phyloP scores from a whole-genome alignment of 2,888 invertebrate genomes.

The Dioctria rufipes region DNA sequence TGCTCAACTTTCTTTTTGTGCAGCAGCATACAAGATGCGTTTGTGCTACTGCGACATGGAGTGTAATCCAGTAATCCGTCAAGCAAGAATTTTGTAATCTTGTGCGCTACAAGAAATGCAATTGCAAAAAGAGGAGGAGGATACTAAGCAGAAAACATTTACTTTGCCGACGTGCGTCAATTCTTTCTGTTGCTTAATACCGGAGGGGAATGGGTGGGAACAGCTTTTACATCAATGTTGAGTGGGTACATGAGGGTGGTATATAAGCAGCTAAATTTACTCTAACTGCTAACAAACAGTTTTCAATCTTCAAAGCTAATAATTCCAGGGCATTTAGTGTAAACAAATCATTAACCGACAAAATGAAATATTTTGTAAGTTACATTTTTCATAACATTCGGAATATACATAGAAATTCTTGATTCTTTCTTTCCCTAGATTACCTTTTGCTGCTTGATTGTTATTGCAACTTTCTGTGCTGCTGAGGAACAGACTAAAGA shows the following conservation, averaged over 20 bases:
- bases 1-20: slow-evolving; percentile 37
- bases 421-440: slow-evolving; percentile 4
- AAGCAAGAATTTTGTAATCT: slow-evolving; percentile 31
- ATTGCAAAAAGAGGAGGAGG: slow-evolving; percentile 31
- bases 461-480: slow-evolving; percentile 9
- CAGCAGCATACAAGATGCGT: not conserved
- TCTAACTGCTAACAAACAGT: slow-evolving; percentile 31
- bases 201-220: slow-evolving; percentile 33
- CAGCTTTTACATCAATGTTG: slow-evolving; percentile 1
- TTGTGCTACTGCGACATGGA: slow-evolving; percentile 15
- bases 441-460: slow-evolving; percentile 6
- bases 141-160: slow-evolving; percentile 4
- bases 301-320: slow-evolving; percentile 21
- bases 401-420: not conserved
- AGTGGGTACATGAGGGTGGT: slow-evolving; percentile 35
- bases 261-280: slow-evolving; percentile 45
- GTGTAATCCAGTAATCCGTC: slow-evolving; percentile 19
- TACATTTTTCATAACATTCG: not conserved
- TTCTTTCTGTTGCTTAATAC: slow-evolving; percentile 42
- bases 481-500: slow-evolving; percentile 27
- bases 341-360: slow-evolving; percentile 4
- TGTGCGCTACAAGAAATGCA: slow-evolving; percentile 23
- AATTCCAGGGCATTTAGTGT: not conserved
- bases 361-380: slow-evolving; percentile 47
- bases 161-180: slow-evolving; percentile 13